Evolutionary conservation across 1,140 invertebrate genomes (phyloP).

Genomic region (Pomacea maculata): DNA sequence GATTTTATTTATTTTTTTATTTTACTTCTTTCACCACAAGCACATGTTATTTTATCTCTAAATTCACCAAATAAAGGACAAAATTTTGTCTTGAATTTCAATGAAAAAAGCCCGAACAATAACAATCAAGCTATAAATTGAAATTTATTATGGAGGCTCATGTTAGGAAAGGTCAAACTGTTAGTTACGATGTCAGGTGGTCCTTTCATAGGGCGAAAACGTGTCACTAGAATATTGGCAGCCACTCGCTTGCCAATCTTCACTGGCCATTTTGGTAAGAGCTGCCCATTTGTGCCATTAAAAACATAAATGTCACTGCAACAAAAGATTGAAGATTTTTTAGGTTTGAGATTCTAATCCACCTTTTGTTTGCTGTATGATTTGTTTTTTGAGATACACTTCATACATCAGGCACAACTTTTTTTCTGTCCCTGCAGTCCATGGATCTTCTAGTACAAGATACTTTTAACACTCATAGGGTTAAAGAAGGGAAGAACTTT

Average conservation of each 20-base stretch:
- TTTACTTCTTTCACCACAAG: too few relatives aligned
- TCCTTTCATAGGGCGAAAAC: conserved; percentile 35
- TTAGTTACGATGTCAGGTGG: conserved; percentile 44
- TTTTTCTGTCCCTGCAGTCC: too few relatives aligned
- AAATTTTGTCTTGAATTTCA: too few relatives aligned
- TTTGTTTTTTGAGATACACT: too few relatives aligned
- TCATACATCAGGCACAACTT: too few relatives aligned
- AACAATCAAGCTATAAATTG: not conserved
- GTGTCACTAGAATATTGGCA: conserved; percentile 48
- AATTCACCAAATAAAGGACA: too few relatives aligned
- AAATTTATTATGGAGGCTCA: not conserved
- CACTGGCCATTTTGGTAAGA: conserved; percentile 53
- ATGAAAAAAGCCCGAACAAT: not conserved
- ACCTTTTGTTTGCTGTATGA: too few relatives aligned
- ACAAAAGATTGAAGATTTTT: conserved; percentile 4
- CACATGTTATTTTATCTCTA: not conserved
- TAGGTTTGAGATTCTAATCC: too few relatives aligned
- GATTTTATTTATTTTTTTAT: too few relatives aligned
- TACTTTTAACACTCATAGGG: too few relatives aligned
- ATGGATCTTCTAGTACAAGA: too few relatives aligned
- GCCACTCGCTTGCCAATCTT: conserved; percentile 41
- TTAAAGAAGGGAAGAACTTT: too few relatives aligned
- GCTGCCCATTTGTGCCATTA: conserved; percentile 45
- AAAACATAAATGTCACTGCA: conserved; percentile 55
- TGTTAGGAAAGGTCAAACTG: not conserved